Evolutionary conservation across 53 echinoderm and acorn worm species (phyloP), one percentile per base, ranked within the genome.

Genomic region (Apostichopus leukothele): DNA sequence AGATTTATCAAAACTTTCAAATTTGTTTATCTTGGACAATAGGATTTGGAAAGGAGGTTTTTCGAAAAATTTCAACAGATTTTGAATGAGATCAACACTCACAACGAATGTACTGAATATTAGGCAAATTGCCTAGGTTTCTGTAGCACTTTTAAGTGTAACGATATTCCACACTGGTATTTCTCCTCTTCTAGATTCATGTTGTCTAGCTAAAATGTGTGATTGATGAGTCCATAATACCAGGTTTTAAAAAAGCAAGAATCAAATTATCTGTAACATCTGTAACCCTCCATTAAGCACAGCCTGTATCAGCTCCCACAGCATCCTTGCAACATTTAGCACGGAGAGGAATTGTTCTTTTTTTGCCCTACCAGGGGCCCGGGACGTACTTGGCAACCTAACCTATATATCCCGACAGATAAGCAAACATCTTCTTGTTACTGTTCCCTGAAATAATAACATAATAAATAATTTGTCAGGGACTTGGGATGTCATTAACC

Each of bases 401-500:
- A 14, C 71, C 71, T 71, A 71, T 19, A 71, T 71, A 6, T 71
- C 16, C 71, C 39, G 7, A 57, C 57, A 57, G 57, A 7, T 57
- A 57, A 57, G 57, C 57, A 10, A 57, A 57, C 57, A 57, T 57
- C 8, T 7, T 57, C 14, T 16, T 14, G 18, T 71, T 71, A 19
- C 71, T 18, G 18, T 71, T 2, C 71, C 71, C 71, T 16, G 71
- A n/a, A 71, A 71, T 71, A 71, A 71, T 71, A 71, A 13, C 71
- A 71, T 18, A 16, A 63, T 63, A 6, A 71, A 71, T 71, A 71
- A 71, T 71, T 71, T 71, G 16, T 71, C 18, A n/a, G 71, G 6
- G 71, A 16, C 71, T 71, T n/a, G 71, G 71, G 71, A 71, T 71
- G 71, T 71, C 71, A 71, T 71, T 71, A n/a, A 71, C 71, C 71